Conservation (phyloP, 35 echinoderm and acorn worm genomes). For the Apostichopus japonicus region DNA sequence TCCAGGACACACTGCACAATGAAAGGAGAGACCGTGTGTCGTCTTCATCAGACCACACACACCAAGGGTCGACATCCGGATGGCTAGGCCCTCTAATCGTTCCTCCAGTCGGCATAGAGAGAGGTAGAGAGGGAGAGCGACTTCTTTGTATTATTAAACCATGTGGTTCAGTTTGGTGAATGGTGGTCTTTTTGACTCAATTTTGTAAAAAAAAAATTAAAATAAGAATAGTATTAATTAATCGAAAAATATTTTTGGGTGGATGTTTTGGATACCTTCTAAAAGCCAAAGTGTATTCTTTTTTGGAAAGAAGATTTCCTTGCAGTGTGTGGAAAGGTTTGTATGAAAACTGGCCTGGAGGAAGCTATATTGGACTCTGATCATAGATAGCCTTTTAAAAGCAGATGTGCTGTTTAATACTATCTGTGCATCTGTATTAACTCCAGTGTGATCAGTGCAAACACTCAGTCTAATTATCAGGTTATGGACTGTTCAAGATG, state of each 20-base stretch:
- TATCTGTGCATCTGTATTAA: not conserved
- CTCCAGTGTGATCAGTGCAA: no score
- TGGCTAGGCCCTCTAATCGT: not conserved
- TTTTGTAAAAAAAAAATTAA: constrained; percentile 14
- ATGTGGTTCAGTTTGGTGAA: constrained; percentile 2
- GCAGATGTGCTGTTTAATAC: not conserved
- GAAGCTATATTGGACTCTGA: not conserved
- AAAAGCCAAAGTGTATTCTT: constrained; percentile 47
- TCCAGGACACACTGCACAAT: not conserved
- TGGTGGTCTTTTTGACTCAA: not conserved
- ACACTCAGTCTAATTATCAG: not conserved
- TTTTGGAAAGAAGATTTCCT: not conserved
- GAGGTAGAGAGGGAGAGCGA: not conserved
- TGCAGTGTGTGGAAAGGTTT: not conserved
- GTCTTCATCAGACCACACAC: not conserved
- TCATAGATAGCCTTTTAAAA: not conserved
- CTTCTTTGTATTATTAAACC: not conserved
- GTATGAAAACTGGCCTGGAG: not conserved
- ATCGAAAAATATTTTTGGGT: not conserved
- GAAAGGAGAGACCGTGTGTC: not conserved
- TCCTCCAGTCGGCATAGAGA: not conserved
- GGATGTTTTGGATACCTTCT: not conserved
- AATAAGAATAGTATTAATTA: not conserved
- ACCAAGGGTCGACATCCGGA: not conserved
- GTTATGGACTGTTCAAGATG: not conserved